Conservation (phyloP, 2,797 vertebrate species). For the Danio aesculapii region DNA sequence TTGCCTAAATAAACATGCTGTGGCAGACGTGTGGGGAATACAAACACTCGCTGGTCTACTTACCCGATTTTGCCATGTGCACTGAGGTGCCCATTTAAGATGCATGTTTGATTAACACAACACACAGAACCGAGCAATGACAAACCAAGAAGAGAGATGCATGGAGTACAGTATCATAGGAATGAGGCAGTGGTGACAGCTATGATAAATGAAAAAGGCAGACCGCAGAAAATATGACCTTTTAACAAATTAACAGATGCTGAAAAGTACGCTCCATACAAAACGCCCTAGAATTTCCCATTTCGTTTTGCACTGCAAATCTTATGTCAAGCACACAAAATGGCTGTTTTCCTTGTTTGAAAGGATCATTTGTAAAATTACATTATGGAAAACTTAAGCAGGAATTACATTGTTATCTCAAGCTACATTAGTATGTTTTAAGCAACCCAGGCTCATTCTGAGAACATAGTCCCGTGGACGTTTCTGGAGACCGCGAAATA, state of each 20-base stretch:
- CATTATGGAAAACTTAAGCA: neutral
- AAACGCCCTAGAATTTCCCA: conserved; percentile 46
- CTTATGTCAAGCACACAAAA: neutral
- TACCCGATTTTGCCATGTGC: conserved; percentile 85
- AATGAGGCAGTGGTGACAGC: conserved; percentile 58
- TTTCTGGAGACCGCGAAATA: no score
- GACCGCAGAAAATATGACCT: conserved; percentile 44
- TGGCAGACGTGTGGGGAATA: conserved; percentile 61
- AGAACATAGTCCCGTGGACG: no score
- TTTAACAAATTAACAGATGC: conserved; percentile 42
- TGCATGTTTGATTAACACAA: conserved; percentile 83
- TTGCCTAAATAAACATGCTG: conserved; percentile 68
- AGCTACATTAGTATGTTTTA: neutral
- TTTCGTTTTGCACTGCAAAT: conserved; percentile 32
- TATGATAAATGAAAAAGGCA: conserved; percentile 56
- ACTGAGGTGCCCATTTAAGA: conserved; percentile 81
- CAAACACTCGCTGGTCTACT: conserved; percentile 73
- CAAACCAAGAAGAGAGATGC: conserved; percentile 71
- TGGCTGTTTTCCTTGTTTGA: neutral
- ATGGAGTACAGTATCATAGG: conserved; percentile 67
- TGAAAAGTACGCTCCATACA: conserved; percentile 19
- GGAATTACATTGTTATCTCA: neutral
- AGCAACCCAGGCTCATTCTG: no score
- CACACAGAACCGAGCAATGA: conserved; percentile 83
- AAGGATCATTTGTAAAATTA: neutral